These are phyloP conservation scores for Gari tellinella DNA, from an alignment of 2,888 invertebrate species.

Conservation along the genomic window DNA sequence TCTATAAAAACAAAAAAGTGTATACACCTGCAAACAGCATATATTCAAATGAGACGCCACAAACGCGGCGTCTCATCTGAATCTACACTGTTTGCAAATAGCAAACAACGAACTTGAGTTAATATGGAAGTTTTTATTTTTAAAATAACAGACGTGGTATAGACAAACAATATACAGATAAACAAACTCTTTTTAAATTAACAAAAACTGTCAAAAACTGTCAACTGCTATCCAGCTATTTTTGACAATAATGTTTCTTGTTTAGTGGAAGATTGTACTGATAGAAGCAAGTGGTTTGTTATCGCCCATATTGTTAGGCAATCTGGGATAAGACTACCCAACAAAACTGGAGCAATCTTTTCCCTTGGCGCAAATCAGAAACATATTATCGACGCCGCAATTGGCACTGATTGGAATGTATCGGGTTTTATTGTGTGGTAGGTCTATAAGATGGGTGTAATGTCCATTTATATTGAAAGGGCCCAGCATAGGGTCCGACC, in stretches of 20 bases:
- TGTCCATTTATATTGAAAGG: slow-evolving; percentile 15
- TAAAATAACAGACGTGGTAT: no score
- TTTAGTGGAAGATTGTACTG: slow-evolving; percentile 4
- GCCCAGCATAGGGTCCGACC: neutral
- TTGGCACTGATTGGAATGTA: slow-evolving; percentile 20
- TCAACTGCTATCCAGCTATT: neutral
- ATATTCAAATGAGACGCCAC: no score
- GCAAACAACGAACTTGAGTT: no score
- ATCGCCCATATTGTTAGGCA: slow-evolving; percentile 20
- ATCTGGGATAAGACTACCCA: slow-evolving; percentile 14
- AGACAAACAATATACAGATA: no score
- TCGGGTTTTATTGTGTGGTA: slow-evolving; percentile 24
- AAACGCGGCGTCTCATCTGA: no score
- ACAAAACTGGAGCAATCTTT: slow-evolving; percentile 38
- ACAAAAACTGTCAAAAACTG: no score
- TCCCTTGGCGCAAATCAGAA: slow-evolving; percentile 18
- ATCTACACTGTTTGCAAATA: no score
- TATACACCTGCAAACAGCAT: no score
- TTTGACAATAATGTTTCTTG: slow-evolving; percentile 15
- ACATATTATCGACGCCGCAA: slow-evolving; percentile 1
- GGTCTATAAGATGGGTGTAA: slow-evolving; percentile 12
- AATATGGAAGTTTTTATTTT: no score
- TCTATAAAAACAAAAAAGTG: no score
- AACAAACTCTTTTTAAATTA: no score
- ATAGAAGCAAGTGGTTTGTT: neutral